Evolutionary conservation across 2,888 invertebrate genomes (phyloP), one percentile per base, ranked within the genome.

Genomic region (Xanthorhoe designata): DNA sequence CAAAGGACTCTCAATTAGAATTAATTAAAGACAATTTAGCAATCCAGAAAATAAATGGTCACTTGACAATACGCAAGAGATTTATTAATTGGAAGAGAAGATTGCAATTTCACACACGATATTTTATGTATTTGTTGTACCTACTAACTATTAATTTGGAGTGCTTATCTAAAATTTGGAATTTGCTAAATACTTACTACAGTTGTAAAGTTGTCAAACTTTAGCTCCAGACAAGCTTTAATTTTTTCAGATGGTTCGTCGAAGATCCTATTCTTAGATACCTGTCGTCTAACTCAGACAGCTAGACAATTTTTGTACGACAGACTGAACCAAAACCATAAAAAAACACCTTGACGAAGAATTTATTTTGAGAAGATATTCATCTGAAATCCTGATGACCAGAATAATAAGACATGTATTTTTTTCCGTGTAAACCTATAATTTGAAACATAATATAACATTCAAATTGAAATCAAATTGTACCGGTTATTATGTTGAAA

Each of bases 11-110:
- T 91, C 88, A 92, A 93, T 92, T 92, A 91, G 84, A 88, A 90
- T 91, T 91, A 91, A 93, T 93, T 92, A 92, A 88, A 90, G 91
- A 91, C 90, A 92, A 92, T 92, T 92, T 90, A 91, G 91, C 91
- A 88, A 91, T 85, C 87, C 84, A 86, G 84, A 86, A 87, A 88
- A 89, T 89, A 85, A 88, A 88, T 83, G 87, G 85, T 78, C 85
- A 84, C 88, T 91, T 83, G 84, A 88, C 83, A 87, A 87, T 87
- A 84, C 90, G 86, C 51, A 19, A 84, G 89, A 87, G 91, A 91
- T 92, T 91, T 89, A 86, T 88, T 83, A 69, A 67, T 73, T 71
- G 62, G 52, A 62, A 58, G 29, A 61, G 47, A 61, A 52, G 35
- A 60, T 56, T 64, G 13, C 8, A 49, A 18, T 18, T 61, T 38